Base-by-base conservation (phyloP, 2,888 invertebrate genomes). In the Matsumyia berberina region DNA sequence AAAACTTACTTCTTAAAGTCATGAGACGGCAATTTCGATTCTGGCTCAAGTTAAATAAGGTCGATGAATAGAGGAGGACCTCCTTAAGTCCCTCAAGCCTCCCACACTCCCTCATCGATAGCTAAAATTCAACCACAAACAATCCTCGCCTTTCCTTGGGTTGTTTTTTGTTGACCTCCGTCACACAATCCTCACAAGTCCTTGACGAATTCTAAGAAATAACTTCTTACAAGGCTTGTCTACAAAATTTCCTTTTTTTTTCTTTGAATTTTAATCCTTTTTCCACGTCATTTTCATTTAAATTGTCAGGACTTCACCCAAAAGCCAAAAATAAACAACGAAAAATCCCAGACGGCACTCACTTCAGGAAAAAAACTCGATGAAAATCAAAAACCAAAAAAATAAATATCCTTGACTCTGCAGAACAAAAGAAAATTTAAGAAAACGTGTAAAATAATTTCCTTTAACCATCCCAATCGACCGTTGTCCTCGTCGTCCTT, bases 371-470 rank as follows among this genome's bases (percentile, higher is more conserved):
- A 15, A 64, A 19, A 4, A 49, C 29, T 37, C 5, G 19, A 1
- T 11, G 11, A 42, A 8, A 12, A 31, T 5, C 1, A 51, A 17
- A 42, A 55, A n/a, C 1, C 2, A 29, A 49, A 49, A 19, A n/a
- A n/a, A n/a, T n/a, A n/a, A 33, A 1, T 29, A 7, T 42, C 2
- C 51, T 42, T 67, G 46, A 31, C 42, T 53, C 11, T 55, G 2
- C 15, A 33, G 2, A 55, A 66, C 33, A 67, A 58, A 62, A 73
- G 46, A 62, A 53, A 67, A 79, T 57, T 69, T 44, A 73, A 69
- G 77, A 66, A 74, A 79, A 58, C 57, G 31, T 57, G 49, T 51
- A 64, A 79, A 74, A 57, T 64, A 67, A 67, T 74, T 24, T 73
- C 58, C 35, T n/a, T 62, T 46, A 49, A 62, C 62, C 46, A 33